Evolutionary conservation across 2,888 invertebrate genomes (phyloP).

Genomic region (Meloe dianella): DNA sequence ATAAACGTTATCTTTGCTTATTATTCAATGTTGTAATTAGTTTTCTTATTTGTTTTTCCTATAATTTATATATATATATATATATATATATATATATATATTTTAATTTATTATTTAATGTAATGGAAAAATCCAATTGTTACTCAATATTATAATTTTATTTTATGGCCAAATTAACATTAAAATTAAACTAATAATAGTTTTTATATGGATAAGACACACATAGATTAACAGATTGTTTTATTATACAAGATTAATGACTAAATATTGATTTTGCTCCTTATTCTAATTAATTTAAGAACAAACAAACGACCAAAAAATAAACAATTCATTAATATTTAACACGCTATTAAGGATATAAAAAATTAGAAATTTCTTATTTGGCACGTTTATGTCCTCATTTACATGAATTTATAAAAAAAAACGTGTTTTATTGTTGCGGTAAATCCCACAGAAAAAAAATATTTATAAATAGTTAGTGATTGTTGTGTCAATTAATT

Average conservation of each 20-base stretch:
- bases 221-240: neutral
- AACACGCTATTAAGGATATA: neutral
- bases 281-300: neutral
- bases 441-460: neutral
- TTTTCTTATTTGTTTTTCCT: neutral
- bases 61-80: too few relatives aligned
- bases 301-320: neutral
- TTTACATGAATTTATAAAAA: neutral
- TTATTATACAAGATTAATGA: neutral
- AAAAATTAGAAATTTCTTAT: too few relatives aligned
- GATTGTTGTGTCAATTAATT: neutral
- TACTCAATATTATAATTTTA: too few relatives aligned
- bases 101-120: too few relatives aligned
- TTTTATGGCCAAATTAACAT: too few relatives aligned
- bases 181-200: too few relatives aligned
- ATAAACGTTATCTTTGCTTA: neutral
- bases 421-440: neutral
- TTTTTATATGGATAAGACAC: too few relatives aligned
- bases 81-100: too few relatives aligned
- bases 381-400: neutral
- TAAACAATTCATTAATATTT: neutral
- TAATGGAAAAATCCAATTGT: too few relatives aligned
- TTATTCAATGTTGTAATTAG: neutral
- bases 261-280: neutral
- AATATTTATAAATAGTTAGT: neutral